Evolutionary conservation across 1,140 invertebrate species (phyloP), one percentile per base, ranked within the genome.

Genomic region (Aplysia californica): DNA sequence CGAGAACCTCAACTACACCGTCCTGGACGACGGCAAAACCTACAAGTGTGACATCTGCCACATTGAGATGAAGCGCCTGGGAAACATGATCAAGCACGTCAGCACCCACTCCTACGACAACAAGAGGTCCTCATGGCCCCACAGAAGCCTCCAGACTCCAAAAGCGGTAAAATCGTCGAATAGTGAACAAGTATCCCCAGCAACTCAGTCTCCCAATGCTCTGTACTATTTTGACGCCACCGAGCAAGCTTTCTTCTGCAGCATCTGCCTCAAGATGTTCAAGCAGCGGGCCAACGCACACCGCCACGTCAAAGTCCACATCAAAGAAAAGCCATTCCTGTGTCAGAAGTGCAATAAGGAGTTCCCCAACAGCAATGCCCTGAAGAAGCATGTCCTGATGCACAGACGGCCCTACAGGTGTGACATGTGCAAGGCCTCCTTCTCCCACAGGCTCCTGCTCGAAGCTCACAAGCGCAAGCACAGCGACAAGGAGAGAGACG

Each of bases 71-170:
- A 75, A 75, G 29, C 35, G 72, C 21, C 41, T 75, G 61, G 72
- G 72, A 2, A 75, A 75, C 39, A 75, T 75, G 72, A 75, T 75
- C 59, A 75, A 75, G 29, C 72, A 75, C 59, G 72, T 75, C 38
- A 41, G 72, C 55, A 75, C 72, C 6, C 72, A 75, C 56, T 36
- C 31, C 33, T 23, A 26, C 15, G 44, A 35, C 44, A 71, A 36
- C n/a, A 61, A 50, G 3, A 61, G 58, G 29, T 35, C 33, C 20
- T 18, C 35, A 20, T 71, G 68, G 68, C 29, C 15, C 38, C n/a
- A 41, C 15, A 44, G 61, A 0, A 15, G 33, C 2, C 3, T 31
- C 29, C 41, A 39, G 5, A 65, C 64, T 38, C 23, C 59, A 44
- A 65, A 50, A 20, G 29, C 18, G 41, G n/a, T n/a, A n/a, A n/a